phyloP scores from a whole-genome alignment of 2,797 vertebrate genomes.

The Syngnathus rostellatus region DNA sequence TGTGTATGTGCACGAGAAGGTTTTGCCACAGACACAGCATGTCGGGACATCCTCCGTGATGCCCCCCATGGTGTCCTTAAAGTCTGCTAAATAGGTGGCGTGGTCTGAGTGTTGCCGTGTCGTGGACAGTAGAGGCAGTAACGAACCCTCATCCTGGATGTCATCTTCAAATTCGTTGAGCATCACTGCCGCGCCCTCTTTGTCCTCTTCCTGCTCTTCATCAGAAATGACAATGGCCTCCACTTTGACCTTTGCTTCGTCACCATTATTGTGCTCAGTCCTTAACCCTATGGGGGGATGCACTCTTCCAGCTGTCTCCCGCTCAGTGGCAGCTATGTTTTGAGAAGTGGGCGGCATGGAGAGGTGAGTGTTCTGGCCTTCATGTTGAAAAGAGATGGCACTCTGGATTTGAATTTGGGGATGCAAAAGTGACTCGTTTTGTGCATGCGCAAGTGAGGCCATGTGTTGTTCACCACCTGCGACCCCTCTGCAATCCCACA shows the following conservation, averaged over 20 bases:
- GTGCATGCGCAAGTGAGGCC: conserved; percentile 31
- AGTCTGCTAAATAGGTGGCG: conserved; percentile 74
- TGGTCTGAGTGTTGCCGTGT: conserved; percentile 59
- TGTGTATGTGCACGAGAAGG: conserved; percentile 91
- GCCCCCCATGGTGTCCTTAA: conserved; percentile 75
- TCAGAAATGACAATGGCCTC: conserved; percentile 92
- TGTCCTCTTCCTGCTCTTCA: conserved; percentile 76
- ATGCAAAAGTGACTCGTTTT: conserved; percentile 18
- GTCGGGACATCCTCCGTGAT: conserved; percentile 89
- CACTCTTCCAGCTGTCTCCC: conserved; percentile 7
- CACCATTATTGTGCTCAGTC: conserved; percentile 21
- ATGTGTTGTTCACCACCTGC: conserved; percentile 30
- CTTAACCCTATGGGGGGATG: conserved; percentile 4
- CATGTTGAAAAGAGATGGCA: conserved; percentile 32
- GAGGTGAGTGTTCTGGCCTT: conserved; percentile 19
- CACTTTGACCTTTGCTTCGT: conserved; percentile 74
- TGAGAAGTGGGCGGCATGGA: conserved; percentile 18
- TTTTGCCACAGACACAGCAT: conserved; percentile 86
- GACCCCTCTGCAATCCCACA: conserved; percentile 18
- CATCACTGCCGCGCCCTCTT: conserved; percentile 33
- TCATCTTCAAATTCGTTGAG: conserved; percentile 62
- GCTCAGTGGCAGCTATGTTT: conserved; percentile 1
- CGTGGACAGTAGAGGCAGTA: conserved; percentile 37
- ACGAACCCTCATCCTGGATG: conserved; percentile 58
- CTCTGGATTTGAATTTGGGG: conserved; percentile 49